Base-by-base conservation (phyloP, 2,888 invertebrate genomes). In the Leucoma salicis region DNA sequence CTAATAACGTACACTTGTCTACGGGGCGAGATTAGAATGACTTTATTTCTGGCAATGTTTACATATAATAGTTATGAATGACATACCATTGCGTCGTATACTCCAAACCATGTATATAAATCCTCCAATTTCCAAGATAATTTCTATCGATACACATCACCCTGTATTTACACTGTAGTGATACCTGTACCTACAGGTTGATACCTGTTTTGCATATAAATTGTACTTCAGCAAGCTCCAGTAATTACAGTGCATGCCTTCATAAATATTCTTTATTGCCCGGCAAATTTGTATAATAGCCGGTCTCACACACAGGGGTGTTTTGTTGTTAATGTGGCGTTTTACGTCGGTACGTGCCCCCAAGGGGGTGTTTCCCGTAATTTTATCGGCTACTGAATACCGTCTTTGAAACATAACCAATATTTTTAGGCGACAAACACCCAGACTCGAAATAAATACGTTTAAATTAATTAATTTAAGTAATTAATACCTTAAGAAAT, bases 211-310 rank as follows among this genome's bases (percentile, higher is more conserved):
- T 72, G 70, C 81, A 81, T 80, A 78, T 74, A 80, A 78, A 80
- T 77, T 76, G 78, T 79, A 63, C 55, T 65, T 66, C 66, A 73
- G 69, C 71, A 4, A 53, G 54, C 63, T 63, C 49, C 49, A 58
- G 78, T 80, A 80, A 80, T 80, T 80, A 78, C 73, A 70, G 68
- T 61, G 58, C 58, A 55, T 66, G 67, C 74, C 69, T 64, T 68
- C 78, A 80, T 80, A 82, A 81, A 82, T 82, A 82, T 75, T 73
- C 73, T 82, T 81, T 80, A 82, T 78, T 63, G 67, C 73, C 50
- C 43, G 63, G 70, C 67, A 67, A 78, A 76, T 73, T 79, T 72
- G 67, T 66, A 63, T 75, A 74, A 76, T 70, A 66, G 63, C 64
- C 50, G 58, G 66, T 63, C 51, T 53, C 53, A 48, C 47, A 55